Evolutionary conservation across 2,113 vertebrate genomes (phyloP).

Genomic region (Urocynchramus pylzowi): DNA sequence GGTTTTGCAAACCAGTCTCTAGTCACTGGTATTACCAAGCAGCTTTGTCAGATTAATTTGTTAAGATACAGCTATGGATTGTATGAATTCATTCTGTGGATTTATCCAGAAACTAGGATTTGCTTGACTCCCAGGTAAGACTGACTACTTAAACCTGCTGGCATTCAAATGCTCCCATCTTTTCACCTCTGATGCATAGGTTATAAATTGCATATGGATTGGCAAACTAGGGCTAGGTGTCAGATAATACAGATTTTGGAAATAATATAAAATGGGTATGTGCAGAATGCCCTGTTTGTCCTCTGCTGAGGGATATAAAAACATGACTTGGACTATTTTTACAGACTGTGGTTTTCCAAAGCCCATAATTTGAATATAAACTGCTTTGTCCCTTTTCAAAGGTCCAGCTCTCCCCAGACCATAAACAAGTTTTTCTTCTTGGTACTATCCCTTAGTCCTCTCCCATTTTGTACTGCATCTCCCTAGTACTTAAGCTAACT

Average conservation of each 20-base stretch:
- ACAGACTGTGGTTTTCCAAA: background rate
- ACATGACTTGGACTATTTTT: background rate
- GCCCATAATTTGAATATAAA: background rate
- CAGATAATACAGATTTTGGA: background rate
- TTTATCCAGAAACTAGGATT: background rate
- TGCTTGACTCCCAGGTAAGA: background rate
- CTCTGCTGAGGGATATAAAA: background rate
- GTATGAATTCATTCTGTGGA: background rate
- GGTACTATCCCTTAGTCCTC: background rate
- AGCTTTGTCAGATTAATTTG: background rate
- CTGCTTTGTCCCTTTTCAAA: background rate
- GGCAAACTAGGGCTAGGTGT: background rate
- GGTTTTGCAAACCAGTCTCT: background rate
- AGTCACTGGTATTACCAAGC: background rate
- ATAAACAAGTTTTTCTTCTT: background rate
- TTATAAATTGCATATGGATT: background rate
- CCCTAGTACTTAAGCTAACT: background rate
- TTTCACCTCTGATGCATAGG: background rate
- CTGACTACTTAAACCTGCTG: background rate
- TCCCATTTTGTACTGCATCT: background rate
- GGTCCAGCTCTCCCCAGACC: background rate
- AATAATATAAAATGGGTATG: background rate
- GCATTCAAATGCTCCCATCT: background rate
- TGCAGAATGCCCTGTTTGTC: background rate
- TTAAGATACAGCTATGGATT: background rate